phyloP scores from a whole-genome alignment of 2,797 vertebrate genomes.

The Sardinella longiceps region DNA sequence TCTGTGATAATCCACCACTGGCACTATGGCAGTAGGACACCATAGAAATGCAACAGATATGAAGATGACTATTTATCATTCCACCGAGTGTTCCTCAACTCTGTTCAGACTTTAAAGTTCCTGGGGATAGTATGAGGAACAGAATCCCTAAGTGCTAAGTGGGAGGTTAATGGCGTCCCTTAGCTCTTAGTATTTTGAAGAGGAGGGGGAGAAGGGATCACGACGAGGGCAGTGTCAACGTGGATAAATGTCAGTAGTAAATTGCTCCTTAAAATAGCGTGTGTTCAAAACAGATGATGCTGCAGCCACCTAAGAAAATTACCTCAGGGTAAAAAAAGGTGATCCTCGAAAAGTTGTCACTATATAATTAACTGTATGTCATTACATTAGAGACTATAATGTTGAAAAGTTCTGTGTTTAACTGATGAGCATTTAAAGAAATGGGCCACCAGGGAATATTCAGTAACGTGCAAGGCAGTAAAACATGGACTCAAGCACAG shows the following conservation, averaged over 20 bases:
- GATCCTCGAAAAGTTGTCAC: not conserved
- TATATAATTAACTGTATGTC: not conserved
- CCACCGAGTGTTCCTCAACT: not conserved
- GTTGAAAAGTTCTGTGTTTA: not conserved
- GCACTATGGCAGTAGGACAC: not conserved
- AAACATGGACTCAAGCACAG: not conserved
- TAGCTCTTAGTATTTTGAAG: not conserved
- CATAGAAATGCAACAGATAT: not conserved
- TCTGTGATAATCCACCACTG: not conserved
- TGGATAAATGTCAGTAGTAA: conserved; percentile 5
- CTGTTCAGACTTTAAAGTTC: not conserved
- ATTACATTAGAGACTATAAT: not conserved
- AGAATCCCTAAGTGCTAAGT: not conserved
- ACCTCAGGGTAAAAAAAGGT: not conserved
- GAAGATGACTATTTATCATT: not conserved
- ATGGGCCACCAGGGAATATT: not conserved
- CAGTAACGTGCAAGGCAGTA: not conserved
- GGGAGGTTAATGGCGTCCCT: not conserved
- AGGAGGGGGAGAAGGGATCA: not conserved
- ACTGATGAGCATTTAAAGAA: not conserved
- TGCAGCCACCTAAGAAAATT: not conserved
- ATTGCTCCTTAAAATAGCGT: conserved; percentile 14
- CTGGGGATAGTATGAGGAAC: not conserved
- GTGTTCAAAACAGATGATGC: not conserved
- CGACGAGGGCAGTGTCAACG: not conserved